Percentiles rank a stretch among this genome's conserved stretches.
Conservation (phyloP, 1,140 invertebrate genomes). For the Lasioglossum albipes region DNA sequence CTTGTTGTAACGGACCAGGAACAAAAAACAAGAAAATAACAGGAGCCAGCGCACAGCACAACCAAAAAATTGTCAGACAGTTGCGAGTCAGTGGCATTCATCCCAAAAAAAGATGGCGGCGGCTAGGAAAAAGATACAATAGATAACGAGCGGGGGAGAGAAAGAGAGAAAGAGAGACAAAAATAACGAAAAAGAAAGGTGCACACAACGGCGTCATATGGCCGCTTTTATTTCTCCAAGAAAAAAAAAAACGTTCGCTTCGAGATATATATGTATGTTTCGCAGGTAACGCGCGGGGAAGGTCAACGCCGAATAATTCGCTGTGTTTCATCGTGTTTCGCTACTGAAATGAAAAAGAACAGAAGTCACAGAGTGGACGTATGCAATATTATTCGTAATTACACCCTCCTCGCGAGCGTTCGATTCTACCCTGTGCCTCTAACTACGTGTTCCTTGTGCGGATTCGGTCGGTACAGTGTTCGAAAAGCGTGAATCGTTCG, state of each 20-base stretch:
- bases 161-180: constrained; percentile 46
- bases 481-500: background rate
- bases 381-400: background rate
- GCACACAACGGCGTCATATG: constrained; percentile 74
- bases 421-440: constrained; percentile 4
- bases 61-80: constrained; percentile 65
- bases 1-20: constrained; percentile 58
- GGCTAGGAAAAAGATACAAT: constrained; percentile 37
- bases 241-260: constrained; percentile 28
- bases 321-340: background rate
- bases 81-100: constrained; percentile 55
- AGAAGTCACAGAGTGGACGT: too few relatives aligned
- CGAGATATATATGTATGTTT: background rate
- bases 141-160: constrained; percentile 55
- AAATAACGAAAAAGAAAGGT: constrained; percentile 54
- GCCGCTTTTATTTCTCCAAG: constrained; percentile 67
- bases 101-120: constrained; percentile 57
- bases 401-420: constrained; percentile 12
- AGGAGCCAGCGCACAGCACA: constrained; percentile 65
- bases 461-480: background rate
- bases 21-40: constrained; percentile 62
- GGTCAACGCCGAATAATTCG: constrained; percentile 5
- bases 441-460: constrained; percentile 38
- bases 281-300: background rate
- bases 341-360: too few relatives aligned